Percentiles rank a stretch among this genome's conserved stretches.
Conservation (phyloP, 2,797 vertebrate species). For the Sphaeramia orbicularis region DNA sequence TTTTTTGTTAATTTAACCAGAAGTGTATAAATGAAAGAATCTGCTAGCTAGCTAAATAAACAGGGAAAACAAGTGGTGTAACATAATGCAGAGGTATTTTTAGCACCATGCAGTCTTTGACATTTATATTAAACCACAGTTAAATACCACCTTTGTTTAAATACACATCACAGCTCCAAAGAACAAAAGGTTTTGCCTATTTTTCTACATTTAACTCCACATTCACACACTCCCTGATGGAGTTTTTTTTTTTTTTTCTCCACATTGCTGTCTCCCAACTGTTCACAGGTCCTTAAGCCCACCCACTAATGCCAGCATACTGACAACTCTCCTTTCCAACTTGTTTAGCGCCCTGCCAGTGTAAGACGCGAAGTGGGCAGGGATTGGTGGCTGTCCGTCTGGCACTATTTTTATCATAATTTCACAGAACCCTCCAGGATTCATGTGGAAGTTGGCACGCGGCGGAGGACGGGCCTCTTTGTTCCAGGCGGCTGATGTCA, state of each 20-base stretch:
- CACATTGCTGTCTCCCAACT: constrained; percentile 73
- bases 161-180: constrained; percentile 4
- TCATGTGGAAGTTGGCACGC: constrained; percentile 69
- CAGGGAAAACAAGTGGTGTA: background rate
- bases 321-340: constrained; percentile 66
- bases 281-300: constrained; percentile 74
- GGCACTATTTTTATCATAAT: constrained; percentile 93
- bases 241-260: constrained; percentile 63
- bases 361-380: constrained; percentile 59
- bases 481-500: constrained; percentile 84
- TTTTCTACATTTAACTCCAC: constrained; percentile 13
- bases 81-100: background rate
- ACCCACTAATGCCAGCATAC: constrained; percentile 57
- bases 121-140: background rate
- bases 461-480: constrained; percentile 47
- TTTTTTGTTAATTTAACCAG: background rate
- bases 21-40: background rate
- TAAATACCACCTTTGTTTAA: background rate
- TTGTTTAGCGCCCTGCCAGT: constrained; percentile 52
- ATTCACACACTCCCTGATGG: constrained; percentile 35
- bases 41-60: background rate
- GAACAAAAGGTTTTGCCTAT: constrained; percentile 7
- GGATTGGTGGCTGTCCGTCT: constrained; percentile 54
- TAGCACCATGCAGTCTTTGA: background rate
- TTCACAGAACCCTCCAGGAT: constrained; percentile 89